These are phyloP conservation scores for Chelonus formosanus DNA, from an alignment of 2,888 invertebrate species.

Conservation along the genomic window DNA sequence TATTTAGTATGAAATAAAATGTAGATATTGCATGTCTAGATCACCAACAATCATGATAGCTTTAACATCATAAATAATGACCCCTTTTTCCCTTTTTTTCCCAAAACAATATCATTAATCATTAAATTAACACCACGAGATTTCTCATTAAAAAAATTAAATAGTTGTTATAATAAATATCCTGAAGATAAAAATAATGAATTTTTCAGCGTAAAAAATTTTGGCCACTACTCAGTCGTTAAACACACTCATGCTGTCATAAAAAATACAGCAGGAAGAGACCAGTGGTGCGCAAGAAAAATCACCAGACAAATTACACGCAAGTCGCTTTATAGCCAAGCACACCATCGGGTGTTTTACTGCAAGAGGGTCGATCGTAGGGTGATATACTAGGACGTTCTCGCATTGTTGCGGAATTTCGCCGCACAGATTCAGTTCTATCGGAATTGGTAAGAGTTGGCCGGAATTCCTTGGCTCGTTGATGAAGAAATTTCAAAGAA, in stretches of 20 bases:
- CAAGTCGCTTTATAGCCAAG: constrained; percentile 58
- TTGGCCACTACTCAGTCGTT: constrained; percentile 15
- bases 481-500: constrained; percentile 37
- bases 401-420: background rate
- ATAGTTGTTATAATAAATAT: constrained; percentile 1
- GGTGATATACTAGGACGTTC: constrained; percentile 35
- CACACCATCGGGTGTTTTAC: constrained; percentile 53
- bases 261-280: constrained; percentile 10
- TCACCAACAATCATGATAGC: background rate
- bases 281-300: background rate
- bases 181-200: background rate
- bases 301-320: constrained; percentile 44
- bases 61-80: background rate
- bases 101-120: background rate
- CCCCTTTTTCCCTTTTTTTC: too few species aligned
- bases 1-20: too few species aligned
- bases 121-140: background rate
- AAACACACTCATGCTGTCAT: constrained; percentile 4
- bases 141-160: background rate
- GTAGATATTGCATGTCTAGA: too few species aligned
- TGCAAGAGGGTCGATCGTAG: constrained; percentile 54
- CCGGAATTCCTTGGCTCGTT: constrained; percentile 33
- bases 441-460: constrained; percentile 36
- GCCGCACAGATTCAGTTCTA: constrained; percentile 26
- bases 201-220: background rate